Percentiles rank a stretch among this genome's conserved stretches.
phyloP scores from a whole-genome alignment of 2,888 invertebrate genomes.

The Leptopterna dolabrata region DNA sequence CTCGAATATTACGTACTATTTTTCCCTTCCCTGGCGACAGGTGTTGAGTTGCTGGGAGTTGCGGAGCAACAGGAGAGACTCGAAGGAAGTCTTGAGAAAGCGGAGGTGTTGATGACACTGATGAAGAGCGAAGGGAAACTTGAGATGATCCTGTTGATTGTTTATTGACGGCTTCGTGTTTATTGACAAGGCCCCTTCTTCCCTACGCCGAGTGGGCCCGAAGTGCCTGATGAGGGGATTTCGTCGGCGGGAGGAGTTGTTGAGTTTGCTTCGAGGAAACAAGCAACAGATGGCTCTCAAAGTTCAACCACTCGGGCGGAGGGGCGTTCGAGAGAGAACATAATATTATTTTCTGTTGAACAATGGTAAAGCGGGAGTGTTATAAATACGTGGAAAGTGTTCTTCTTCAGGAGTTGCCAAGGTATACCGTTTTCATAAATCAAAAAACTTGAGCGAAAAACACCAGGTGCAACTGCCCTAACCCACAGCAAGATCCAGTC shows the following conservation, averaged over 20 bases:
- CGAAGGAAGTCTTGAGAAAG: conserved; percentile 3
- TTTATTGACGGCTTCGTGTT: conserved; percentile 50
- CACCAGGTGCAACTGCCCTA: too few relatives aligned
- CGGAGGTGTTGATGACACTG: conserved; percentile 52
- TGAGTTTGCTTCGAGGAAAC: conserved; percentile 53
- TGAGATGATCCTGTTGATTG: conserved; percentile 54
- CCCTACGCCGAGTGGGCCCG: background rate
- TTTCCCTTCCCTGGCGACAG: background rate
- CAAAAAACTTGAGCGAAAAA: too few relatives aligned
- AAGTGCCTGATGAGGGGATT: conserved; percentile 8
- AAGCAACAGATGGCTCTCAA: conserved; percentile 53
- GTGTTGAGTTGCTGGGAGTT: background rate
- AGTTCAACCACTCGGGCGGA: conserved; percentile 2
- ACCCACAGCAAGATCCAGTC: too few relatives aligned
- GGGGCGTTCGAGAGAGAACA: background rate
- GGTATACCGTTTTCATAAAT: too few relatives aligned
- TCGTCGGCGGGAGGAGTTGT: background rate
- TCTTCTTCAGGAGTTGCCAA: too few relatives aligned
- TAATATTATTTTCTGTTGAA: too few relatives aligned
- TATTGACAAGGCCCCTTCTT: conserved; percentile 44
- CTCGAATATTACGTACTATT: too few relatives aligned
- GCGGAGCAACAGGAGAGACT: background rate
- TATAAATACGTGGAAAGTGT: too few relatives aligned
- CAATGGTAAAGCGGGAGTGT: too few relatives aligned
- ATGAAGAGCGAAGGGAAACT: conserved; percentile 39